Base-by-base conservation (phyloP, 1,140 invertebrate genomes). In the Meloidogyne hapla region DNA sequence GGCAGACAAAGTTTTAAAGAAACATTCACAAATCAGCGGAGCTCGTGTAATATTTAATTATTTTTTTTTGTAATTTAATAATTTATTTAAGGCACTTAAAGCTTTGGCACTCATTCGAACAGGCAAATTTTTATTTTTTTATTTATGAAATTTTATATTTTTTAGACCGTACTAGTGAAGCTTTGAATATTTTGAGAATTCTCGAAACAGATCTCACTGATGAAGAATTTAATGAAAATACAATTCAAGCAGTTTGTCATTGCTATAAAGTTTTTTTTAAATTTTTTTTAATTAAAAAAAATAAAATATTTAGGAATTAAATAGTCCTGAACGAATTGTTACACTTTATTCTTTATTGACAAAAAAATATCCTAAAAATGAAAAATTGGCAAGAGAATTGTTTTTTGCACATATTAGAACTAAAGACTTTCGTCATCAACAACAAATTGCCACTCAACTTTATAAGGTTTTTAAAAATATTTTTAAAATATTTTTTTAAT, bases 401-500 rank as follows among this genome's bases (percentile, higher is more conserved):
- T 98, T 98, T 85, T 96, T 97, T 92, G 92, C 94, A 0, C 93
- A 97, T 88, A 94, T 96, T 4, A 90, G 95, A 28, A 89, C 95
- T 18, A 91, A 91, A 10, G 92, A 97, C 88, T 95, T 93, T 83
- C 93, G 94, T 85, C 92, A 93, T 33, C 95, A 98, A 86, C 93
- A 97, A 84, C 90, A 92, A 76, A 92, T 92, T 10, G 95, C 95
- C 1, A 91, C 96, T 89, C 90, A 91, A 25, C 89, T 98, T 5
- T 96, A 95, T 86, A 96, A 94, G 89, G 88, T 93, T 38, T 92
- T 92, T 18, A 56, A 5, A n/a, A 56, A 15, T 8, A n/a, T 56
- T n/a, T 33, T 33, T 33, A 33, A 33, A 33, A 33, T 33, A n/a
- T n/a, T 56, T n/a, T 56, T 56, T 45, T 18, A 15, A 15, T 15